Percentiles rank a stretch among this genome's conserved stretches.
phyloP scores from a whole-genome alignment of 2,797 vertebrate genomes.

The Delichon dasypus region DNA sequence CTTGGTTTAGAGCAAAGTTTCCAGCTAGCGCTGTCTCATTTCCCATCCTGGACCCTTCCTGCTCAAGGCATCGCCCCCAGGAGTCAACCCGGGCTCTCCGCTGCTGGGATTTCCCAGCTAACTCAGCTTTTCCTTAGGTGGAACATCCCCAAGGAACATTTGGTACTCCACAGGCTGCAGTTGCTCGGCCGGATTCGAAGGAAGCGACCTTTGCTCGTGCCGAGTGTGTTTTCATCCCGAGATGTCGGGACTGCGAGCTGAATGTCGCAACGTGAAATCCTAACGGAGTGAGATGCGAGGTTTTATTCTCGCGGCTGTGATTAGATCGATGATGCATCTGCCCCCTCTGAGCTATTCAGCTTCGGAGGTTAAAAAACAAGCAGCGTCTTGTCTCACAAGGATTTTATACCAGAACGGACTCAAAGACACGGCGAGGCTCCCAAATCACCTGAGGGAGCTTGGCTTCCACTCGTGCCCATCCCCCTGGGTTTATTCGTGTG shows the following conservation, averaged over 20 bases:
- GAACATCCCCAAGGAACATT: neutral
- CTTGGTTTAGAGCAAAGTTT: neutral
- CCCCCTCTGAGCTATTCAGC: neutral
- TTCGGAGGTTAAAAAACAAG: neutral
- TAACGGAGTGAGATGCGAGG: rapidly evolving
- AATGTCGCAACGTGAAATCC: neutral
- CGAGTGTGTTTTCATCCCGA: neutral
- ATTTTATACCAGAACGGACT: neutral
- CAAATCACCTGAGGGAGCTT: neutral
- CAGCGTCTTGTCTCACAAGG: neutral
- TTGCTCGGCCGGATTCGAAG: neutral
- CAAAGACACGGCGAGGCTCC: neutral
- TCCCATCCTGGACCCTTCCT: neutral
- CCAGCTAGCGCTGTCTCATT: neutral
- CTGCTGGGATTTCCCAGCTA: neutral
- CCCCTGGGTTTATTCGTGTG: neutral
- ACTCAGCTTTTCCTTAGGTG: neutral
- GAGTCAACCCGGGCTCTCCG: no score
- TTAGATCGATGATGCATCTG: neutral
- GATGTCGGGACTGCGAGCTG: neutral
- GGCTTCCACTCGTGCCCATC: neutral
- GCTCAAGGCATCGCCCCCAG: neutral
- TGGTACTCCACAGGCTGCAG: neutral
- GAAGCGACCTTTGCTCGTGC: neutral
- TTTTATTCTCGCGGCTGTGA: neutral